Conservation (phyloP, 2,797 vertebrate species). For the Melanotaenia parkinsoni region DNA sequence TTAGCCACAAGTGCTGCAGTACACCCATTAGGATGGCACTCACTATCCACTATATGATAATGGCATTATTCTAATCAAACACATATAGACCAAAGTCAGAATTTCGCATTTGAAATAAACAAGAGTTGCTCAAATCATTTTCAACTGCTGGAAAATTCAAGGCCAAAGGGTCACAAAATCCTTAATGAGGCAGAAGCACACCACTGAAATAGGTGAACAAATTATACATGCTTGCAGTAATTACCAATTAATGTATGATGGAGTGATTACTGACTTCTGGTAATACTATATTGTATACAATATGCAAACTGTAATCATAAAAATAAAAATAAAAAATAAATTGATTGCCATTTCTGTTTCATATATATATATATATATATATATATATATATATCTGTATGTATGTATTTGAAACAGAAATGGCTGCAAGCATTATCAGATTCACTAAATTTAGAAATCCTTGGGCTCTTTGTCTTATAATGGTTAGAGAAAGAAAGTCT, state of each 20-base stretch:
- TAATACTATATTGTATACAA: constrained; percentile 52
- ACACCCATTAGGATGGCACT: constrained; percentile 19
- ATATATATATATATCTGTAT: not conserved
- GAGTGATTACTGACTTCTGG: constrained; percentile 61
- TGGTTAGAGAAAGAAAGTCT: constrained; percentile 59
- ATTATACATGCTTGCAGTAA: constrained; percentile 45
- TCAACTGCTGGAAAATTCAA: constrained; percentile 4
- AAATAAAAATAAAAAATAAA: constrained; percentile 1
- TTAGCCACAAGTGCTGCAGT: constrained; percentile 33
- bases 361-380: no score
- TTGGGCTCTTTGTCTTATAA: constrained; percentile 40
- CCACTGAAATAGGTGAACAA: constrained; percentile 46
- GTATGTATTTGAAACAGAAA: constrained; percentile 43
- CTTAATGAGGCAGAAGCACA: constrained; percentile 39
- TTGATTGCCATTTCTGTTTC: no score
- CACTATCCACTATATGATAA: constrained; percentile 21
- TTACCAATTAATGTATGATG: constrained; percentile 61
- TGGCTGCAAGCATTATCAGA: constrained; percentile 60
- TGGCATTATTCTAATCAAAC: constrained; percentile 9
- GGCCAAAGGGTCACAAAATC: constrained; percentile 28
- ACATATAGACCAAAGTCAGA: constrained; percentile 1
- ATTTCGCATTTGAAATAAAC: constrained; percentile 21
- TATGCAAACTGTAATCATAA: constrained; percentile 30
- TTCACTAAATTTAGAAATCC: constrained; percentile 69
- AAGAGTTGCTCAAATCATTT: constrained; percentile 39